Base-by-base conservation (phyloP, 2,113 vertebrate species). In the Caranx melampygus region DNA sequence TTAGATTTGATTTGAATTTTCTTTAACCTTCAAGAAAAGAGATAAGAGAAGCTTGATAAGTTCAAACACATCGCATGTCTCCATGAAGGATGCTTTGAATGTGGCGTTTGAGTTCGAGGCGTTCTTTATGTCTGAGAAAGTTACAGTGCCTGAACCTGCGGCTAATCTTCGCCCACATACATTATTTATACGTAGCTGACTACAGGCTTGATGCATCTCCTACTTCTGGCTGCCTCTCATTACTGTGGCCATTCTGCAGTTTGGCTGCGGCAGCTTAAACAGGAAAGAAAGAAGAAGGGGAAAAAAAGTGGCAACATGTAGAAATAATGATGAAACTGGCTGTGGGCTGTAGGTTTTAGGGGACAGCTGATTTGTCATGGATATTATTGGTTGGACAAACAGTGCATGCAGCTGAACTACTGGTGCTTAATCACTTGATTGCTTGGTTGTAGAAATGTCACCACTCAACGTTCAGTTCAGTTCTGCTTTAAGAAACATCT, bases 141-240 rank as follows among this genome's bases (percentile, higher is more conserved):
- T 31, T 15, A 16, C 20, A 65, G 18, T 3, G 44, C n/a, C 54
- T 55, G 10, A 40, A 37, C 44, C 15, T 49, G 62, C 12, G 4
- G 37, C 42, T 33, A 70, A 64, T 82, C 35, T 34, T 54, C 14
- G n/a, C 33, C 14, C 61, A 20, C 51, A 67, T 82, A 16, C 9
- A 82, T 72, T 66, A 72, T 82, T 60, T 31, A 77, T 60, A 31
- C 1, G 0, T 4, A 11, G 45, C 37, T 62, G 64, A 47, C 37
- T n/a, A 62, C 45, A 74, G 33, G n/a, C n/a, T 49, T 61, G 20
- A 57, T 75, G 65, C 52, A n/a, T 31, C 3, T 2, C 26, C 21
- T 34, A 14, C 26, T 26, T 37, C 33, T 1, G 5, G 33, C 15
- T 49, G 4, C 3, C 6, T 35, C n/a, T 60, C 33, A 54, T 69